Evolutionary conservation across 2,797 vertebrate genomes (phyloP).

Genomic region (Meriones psammophilus): DNA sequence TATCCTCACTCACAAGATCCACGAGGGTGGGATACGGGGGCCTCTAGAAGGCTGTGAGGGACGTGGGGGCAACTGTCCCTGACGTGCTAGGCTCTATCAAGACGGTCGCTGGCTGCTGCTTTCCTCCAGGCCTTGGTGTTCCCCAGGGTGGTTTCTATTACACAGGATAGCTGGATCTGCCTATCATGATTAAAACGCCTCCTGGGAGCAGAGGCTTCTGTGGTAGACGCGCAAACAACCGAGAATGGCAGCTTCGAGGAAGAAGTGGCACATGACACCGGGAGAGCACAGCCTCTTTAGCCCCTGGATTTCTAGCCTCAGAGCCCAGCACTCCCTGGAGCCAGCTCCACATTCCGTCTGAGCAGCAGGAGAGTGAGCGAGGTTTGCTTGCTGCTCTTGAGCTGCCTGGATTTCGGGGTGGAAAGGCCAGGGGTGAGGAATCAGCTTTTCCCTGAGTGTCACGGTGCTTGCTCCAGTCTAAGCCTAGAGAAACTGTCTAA

Average conservation of each 20-base stretch:
- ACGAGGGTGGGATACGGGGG: neutral
- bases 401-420: neutral
- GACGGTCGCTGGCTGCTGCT: neutral
- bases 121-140: neutral
- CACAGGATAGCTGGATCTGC: neutral
- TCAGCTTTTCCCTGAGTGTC: neutral
- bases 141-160: conserved; percentile 7
- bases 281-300: neutral
- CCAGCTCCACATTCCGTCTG: neutral
- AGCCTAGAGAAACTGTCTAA: neutral
- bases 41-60: neutral
- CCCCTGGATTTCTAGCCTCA: neutral
- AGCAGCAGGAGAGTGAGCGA: neutral
- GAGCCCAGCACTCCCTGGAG: neutral
- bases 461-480: neutral
- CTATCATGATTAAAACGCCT: conserved; percentile 52
- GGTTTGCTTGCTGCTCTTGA: neutral
- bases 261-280: neutral
- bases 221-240: conserved; percentile 18
- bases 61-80: neutral
- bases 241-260: neutral
- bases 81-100: neutral
- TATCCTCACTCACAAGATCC: neutral
- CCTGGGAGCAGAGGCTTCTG: neutral
- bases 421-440: neutral